A percentile compares a stretch with the other conserved stretches of the same genome.
phyloP scores from a whole-genome alignment of 1,140 invertebrate species.

The Dufourea novaeangliae region DNA sequence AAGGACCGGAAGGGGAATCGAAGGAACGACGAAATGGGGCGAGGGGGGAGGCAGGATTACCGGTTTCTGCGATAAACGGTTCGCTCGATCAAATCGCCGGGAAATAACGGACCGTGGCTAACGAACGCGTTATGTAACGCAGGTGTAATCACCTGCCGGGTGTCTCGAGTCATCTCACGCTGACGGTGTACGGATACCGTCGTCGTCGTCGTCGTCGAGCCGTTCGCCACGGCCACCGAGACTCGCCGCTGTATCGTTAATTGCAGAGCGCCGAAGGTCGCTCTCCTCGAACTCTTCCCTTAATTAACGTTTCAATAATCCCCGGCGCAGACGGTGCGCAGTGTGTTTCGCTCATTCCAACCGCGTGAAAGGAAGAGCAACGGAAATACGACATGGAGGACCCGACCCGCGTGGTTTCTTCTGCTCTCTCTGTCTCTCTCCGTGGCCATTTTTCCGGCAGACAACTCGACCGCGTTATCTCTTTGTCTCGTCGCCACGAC shows the following conservation, averaged over 20 bases:
- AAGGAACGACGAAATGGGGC: background rate
- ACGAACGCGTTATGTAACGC: slow-evolving; percentile 66
- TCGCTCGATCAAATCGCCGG: slow-evolving; percentile 61
- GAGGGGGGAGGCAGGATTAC: slow-evolving; percentile 41
- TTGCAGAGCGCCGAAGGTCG: slow-evolving; percentile 60
- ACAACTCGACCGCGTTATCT: slow-evolving; percentile 29
- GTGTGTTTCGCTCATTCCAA: too few relatives aligned
- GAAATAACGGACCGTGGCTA: slow-evolving; percentile 58
- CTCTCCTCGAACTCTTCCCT: slow-evolving; percentile 37
- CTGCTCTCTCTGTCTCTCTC: background rate
- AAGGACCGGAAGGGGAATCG: background rate
- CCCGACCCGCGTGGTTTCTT: background rate
- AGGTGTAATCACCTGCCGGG: slow-evolving; percentile 66
- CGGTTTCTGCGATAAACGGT: slow-evolving; percentile 65
- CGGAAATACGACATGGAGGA: background rate
- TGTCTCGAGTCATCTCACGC: too few relatives aligned
- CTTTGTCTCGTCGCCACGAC: background rate
- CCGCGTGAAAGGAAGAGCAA: background rate
- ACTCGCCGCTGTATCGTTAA: slow-evolving; percentile 53
- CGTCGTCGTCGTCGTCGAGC: too few relatives aligned
- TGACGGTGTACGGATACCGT: too few relatives aligned
- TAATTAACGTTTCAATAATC: slow-evolving; percentile 68
- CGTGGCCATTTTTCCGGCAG: slow-evolving; percentile 3
- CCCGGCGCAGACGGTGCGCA: background rate
- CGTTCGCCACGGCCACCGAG: slow-evolving; percentile 34